Conservation (phyloP, 2,113 vertebrate genomes). For the Ginglymostoma cirratum region DNA sequence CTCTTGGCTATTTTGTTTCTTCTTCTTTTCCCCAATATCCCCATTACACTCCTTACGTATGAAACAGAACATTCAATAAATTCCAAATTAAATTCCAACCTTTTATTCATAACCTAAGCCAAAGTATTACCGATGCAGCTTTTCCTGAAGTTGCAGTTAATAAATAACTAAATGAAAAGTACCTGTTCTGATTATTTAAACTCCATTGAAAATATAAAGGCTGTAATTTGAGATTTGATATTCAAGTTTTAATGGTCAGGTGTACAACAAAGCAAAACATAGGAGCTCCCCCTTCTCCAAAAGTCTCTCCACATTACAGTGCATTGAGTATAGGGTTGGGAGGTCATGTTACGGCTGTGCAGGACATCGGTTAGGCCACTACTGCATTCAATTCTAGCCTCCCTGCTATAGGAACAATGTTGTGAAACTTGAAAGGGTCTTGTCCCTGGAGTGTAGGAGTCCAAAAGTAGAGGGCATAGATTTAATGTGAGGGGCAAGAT, state of each 20-base stretch:
- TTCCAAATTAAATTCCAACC: not conserved
- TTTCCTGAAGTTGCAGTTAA: not conserved
- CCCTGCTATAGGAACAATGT: no score
- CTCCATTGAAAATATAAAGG: not conserved
- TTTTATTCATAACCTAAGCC: not conserved
- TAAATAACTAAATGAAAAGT: not conserved
- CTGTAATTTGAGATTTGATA: not conserved
- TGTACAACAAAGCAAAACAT: not conserved
- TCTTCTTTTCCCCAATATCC: not conserved
- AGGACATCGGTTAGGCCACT: no score
- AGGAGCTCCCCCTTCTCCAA: not conserved
- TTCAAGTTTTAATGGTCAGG: not conserved
- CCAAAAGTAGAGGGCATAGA: no score
- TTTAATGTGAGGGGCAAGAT: no score
- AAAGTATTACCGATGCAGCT: not conserved
- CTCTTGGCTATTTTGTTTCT: not conserved
- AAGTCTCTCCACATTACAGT: not conserved
- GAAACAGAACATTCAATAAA: not conserved
- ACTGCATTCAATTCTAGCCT: no score
- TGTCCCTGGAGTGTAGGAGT: no score
- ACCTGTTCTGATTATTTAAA: not conserved
- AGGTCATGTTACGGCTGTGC: no score
- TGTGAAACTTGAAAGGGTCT: no score
- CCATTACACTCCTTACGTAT: not conserved
- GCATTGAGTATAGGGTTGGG: no score